phyloP scores from a whole-genome alignment of 2,888 invertebrate species.

The Drosophila atripex region DNA sequence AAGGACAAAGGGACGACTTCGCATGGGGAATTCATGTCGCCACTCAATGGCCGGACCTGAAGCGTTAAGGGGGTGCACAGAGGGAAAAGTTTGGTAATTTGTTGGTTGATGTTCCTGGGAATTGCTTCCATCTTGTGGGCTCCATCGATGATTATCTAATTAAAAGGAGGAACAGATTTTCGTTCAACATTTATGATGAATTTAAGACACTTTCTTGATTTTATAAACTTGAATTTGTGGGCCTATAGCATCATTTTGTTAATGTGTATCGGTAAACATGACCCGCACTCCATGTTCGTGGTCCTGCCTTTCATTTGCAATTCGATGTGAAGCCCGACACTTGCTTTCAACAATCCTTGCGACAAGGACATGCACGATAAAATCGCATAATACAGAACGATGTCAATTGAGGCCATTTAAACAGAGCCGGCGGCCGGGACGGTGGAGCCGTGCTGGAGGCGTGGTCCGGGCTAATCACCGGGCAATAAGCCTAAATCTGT shows the following conservation, averaged over 20 bases:
- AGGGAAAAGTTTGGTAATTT: not conserved
- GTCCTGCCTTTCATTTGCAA: conserved; percentile 22
- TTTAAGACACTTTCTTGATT: not conserved
- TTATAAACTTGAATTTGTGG: not conserved
- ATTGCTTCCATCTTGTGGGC: not conserved
- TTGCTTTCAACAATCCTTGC: conserved; percentile 19
- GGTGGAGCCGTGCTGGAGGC: not conserved
- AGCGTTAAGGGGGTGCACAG: conserved; percentile 19
- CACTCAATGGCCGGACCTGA: conserved; percentile 39
- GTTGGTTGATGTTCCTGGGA: not conserved
- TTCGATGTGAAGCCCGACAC: conserved; percentile 35
- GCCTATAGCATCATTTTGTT: not conserved
- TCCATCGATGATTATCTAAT: not conserved
- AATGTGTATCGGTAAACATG: conserved; percentile 1
- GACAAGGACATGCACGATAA: conserved; percentile 25
- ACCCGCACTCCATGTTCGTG: conserved; percentile 10
- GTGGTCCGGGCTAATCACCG: conserved; percentile 52
- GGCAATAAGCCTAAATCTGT: conserved; percentile 48
- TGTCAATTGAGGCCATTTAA: conserved; percentile 51
- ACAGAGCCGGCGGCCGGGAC: not conserved
- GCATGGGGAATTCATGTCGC: conserved; percentile 39
- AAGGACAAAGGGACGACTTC: conserved; percentile 19
- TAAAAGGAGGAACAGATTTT: conserved; percentile 1
- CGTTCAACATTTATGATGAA: too few species aligned
- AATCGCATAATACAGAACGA: conserved; percentile 34